These are phyloP conservation scores for Gambusia affinis DNA, from an alignment of 2,113 vertebrate genomes.

Conservation along the genomic window DNA sequence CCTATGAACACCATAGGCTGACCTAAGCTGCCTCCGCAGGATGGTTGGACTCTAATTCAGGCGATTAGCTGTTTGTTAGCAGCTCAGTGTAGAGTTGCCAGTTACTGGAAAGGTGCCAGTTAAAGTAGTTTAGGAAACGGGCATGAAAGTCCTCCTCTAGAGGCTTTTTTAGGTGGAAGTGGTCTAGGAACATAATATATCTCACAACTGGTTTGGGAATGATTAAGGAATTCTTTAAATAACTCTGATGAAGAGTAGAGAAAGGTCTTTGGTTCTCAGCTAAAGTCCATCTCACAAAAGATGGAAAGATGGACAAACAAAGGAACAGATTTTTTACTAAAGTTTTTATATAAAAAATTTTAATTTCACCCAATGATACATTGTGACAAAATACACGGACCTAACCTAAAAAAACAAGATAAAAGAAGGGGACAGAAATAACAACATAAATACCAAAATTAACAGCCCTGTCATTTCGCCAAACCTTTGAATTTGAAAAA, in stretches of 20 bases:
- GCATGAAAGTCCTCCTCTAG: not conserved
- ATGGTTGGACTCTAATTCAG: too few relatives aligned
- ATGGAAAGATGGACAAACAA: not conserved
- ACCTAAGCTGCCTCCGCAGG: not conserved
- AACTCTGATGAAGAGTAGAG: not conserved
- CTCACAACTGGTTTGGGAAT: not conserved
- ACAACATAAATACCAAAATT: not conserved
- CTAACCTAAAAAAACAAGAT: not conserved
- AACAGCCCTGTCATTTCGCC: conserved; percentile 26
- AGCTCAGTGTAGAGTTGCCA: not conserved
- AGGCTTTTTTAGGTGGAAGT: not conserved
- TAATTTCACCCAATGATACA: not conserved
- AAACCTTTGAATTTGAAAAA: conserved; percentile 35
- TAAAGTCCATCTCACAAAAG: not conserved
- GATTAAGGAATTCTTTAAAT: not conserved
- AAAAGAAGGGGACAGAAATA: too few relatives aligned
- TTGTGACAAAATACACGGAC: not conserved
- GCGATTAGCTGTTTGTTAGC: not conserved
- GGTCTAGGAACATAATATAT: not conserved
- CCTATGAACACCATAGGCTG: not conserved
- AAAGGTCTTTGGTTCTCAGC: not conserved
- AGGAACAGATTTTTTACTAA: too few relatives aligned
- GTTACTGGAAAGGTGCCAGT: not conserved
- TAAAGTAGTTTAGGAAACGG: not conserved
- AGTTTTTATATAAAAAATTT: not conserved